Conservation (phyloP, 2,888 invertebrate genomes). For the Scaptomyza cyrtandrae region DNA sequence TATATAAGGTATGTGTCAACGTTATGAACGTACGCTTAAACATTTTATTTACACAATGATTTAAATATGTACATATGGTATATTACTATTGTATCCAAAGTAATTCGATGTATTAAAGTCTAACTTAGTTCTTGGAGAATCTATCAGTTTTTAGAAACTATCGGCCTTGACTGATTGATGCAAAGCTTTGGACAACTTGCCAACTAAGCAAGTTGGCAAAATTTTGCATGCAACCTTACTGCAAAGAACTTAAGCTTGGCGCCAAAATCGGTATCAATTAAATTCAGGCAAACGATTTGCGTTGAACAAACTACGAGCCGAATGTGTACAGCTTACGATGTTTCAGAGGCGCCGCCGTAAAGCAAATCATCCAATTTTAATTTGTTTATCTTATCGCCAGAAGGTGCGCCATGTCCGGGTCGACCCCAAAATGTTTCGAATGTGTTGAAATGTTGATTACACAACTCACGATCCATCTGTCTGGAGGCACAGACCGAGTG, state of each 20-base stretch:
- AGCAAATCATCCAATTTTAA: slow-evolving; percentile 85
- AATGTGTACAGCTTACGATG: slow-evolving; percentile 60
- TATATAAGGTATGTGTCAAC: no score
- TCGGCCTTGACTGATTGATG: slow-evolving; percentile 19
- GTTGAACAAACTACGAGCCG: slow-evolving; percentile 60
- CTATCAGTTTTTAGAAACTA: background rate
- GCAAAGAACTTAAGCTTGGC: slow-evolving; percentile 18
- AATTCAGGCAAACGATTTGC: slow-evolving; percentile 55
- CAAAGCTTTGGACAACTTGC: slow-evolving; percentile 81
- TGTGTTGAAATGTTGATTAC: slow-evolving; percentile 89
- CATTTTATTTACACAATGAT: slow-evolving; percentile 40
- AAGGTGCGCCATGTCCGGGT: slow-evolving; percentile 87
- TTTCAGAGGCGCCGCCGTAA: slow-evolving; percentile 82
- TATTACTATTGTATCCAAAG: slow-evolving; percentile 3
- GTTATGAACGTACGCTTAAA: background rate
- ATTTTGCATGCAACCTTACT: slow-evolving; percentile 42
- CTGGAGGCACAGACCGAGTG: slow-evolving; percentile 81
- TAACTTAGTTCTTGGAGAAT: slow-evolving; percentile 14
- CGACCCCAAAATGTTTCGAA: slow-evolving; percentile 92
- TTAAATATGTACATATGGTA: background rate
- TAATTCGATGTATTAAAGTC: background rate
- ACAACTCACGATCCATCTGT: slow-evolving; percentile 87
- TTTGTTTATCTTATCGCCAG: slow-evolving; percentile 79
- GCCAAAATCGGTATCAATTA: slow-evolving; percentile 45
- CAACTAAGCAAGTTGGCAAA: slow-evolving; percentile 80